Conservation (phyloP, 2,888 invertebrate genomes). For the Pogonocherus hispidulus region DNA sequence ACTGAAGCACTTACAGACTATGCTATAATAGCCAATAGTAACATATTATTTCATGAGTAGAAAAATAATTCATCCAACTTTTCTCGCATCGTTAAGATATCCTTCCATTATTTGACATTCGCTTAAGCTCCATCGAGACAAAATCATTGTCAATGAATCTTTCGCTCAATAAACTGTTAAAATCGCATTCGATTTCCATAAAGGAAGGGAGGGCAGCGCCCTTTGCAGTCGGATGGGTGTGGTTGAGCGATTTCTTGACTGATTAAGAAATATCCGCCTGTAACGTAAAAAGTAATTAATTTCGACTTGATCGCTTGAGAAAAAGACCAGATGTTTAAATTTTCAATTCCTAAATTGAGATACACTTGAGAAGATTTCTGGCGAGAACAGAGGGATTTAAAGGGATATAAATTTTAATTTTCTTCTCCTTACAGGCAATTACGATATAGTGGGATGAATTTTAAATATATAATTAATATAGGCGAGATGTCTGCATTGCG, state of each 20-base stretch:
- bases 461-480: constrained; percentile 38
- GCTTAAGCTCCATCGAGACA: constrained; percentile 35
- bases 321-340: constrained; percentile 62
- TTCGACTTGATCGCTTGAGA: constrained; percentile 61
- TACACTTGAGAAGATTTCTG: constrained; percentile 58
- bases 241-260: constrained; percentile 40
- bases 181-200: constrained; percentile 21
- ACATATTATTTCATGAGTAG: no score
- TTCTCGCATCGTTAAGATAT: no score
- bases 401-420: constrained; percentile 68
- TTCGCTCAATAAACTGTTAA: constrained; percentile 40
- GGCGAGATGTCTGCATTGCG: constrained; percentile 13
- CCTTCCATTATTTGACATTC: no score
- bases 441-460: constrained; percentile 47
- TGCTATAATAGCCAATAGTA: no score
- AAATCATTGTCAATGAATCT: constrained; percentile 39
- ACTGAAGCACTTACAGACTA: no score
- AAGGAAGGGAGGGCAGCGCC: constrained; percentile 21
- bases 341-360: constrained; percentile 61
- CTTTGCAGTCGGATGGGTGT: constrained; percentile 33
- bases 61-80: no score
- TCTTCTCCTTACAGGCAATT: constrained; percentile 63
- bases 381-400: constrained; percentile 60
- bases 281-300: constrained; percentile 60
- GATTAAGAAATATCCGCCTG: constrained; percentile 55